Conservation (phyloP, 2,797 vertebrate genomes). For the Neosalanx taihuensis region DNA sequence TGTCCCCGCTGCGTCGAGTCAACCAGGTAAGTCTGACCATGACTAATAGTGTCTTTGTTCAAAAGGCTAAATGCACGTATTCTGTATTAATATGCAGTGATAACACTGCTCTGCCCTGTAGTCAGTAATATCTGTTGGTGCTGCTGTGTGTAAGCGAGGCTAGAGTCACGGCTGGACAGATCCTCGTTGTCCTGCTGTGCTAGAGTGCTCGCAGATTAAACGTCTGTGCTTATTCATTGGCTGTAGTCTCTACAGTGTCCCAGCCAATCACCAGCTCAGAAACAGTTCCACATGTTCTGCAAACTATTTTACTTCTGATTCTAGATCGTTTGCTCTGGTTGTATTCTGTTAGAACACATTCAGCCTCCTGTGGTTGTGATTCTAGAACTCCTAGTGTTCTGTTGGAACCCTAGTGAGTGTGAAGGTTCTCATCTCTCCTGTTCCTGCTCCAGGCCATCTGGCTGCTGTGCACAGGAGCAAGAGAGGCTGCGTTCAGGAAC, state of each 20-base stretch:
- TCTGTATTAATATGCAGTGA: too few species aligned
- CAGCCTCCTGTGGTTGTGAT: neutral
- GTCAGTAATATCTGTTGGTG: neutral
- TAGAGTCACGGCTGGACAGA: constrained; percentile 70
- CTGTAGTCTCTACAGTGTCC: constrained; percentile 64
- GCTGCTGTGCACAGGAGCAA: constrained; percentile 92
- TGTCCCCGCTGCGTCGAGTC: constrained; percentile 89
- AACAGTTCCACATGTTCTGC: constrained; percentile 39
- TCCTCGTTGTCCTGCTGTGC: constrained; percentile 69
- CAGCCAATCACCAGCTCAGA: constrained; percentile 76
- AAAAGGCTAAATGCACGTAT: neutral
- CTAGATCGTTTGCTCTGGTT: neutral
- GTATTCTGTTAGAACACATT: neutral
- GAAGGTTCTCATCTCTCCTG: neutral
- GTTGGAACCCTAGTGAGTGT: too few species aligned
- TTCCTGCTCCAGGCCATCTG: constrained; percentile 82
- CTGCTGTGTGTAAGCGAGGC: constrained; percentile 55
- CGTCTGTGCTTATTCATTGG: constrained; percentile 79
- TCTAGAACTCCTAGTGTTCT: neutral
- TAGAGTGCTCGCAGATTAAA: constrained; percentile 75
- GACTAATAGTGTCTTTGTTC: neutral
- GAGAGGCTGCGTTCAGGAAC: constrained; percentile 94
- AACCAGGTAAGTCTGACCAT: constrained; percentile 80
- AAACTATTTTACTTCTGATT: neutral
- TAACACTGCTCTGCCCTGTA: neutral